These are phyloP conservation scores for Augiades crinisus DNA, from an alignment of 2,888 invertebrate species.

Conservation along the genomic window DNA sequence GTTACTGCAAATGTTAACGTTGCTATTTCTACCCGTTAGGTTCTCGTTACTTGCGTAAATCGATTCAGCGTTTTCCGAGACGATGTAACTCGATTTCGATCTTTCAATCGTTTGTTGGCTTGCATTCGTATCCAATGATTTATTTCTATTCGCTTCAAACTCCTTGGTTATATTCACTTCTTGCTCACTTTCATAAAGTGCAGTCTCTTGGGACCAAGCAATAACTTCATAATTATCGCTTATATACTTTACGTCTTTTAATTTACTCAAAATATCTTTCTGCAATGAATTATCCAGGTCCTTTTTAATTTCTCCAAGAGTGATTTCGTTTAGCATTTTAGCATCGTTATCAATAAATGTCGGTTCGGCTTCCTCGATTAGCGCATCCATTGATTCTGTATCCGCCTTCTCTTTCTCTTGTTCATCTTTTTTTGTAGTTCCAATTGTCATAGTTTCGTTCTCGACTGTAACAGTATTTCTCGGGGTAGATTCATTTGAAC, in stretches of 20 bases:
- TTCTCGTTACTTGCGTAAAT: conserved; percentile 55
- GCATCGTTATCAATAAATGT: background rate
- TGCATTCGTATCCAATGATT: conserved; percentile 17
- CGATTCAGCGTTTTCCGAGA: conserved; percentile 59
- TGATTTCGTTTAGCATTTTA: conserved; percentile 1
- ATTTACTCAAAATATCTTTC: conserved; percentile 49
- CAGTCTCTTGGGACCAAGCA: conserved; percentile 54
- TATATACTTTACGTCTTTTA: conserved; percentile 53
- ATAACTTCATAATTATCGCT: conserved; percentile 53
- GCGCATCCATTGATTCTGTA: conserved; percentile 15
- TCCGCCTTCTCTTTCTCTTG: conserved; percentile 23
- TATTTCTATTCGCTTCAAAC: background rate
- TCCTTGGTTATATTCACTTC: conserved; percentile 25
- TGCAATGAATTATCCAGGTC: conserved; percentile 43
- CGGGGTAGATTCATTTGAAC: conserved; percentile 50
- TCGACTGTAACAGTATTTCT: conserved; percentile 32
- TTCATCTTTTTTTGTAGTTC: conserved; percentile 22
- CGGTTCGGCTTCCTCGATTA: conserved; percentile 17
- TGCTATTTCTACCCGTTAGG: conserved; percentile 49
- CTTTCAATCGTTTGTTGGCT: conserved; percentile 34
- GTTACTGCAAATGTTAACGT: conserved; percentile 64
- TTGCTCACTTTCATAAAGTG: conserved; percentile 34
- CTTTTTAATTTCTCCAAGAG: conserved; percentile 25
- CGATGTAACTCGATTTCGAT: conserved; percentile 42
- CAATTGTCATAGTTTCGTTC: conserved; percentile 19